Base-by-base conservation (phyloP, 2,113 vertebrate genomes). In the Menidia beryllina region DNA sequence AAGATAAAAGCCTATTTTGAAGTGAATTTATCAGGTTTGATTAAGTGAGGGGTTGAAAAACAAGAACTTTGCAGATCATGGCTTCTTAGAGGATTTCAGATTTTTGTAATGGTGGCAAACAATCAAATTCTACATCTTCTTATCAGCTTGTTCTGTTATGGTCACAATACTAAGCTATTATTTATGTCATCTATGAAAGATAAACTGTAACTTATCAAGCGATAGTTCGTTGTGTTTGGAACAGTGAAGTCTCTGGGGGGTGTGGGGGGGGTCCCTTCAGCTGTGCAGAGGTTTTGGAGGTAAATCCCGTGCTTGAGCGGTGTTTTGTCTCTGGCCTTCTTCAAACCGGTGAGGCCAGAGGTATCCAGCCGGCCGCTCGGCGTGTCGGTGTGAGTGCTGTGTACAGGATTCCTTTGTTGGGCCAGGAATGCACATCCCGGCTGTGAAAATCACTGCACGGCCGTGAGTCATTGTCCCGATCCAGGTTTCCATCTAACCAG, bases 371-470 rank as follows among this genome's bases (percentile, higher is more conserved):
- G 1, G 34, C 38, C 56, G 67, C 19, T 83, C 61, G 43, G 59
- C 47, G 53, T 69, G 12, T 80, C 49, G 59, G 77, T 75, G 86
- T 86, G 83, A 67, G 77, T 74, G 82, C 75, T 84, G 78, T 67
- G 83, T 77, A 72, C 75, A 75, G 86, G 81, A 86, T 89, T 90
- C 83, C 77, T 88, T 88, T 91, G 89, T 89, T 36, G 69, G 75
- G 58, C 51, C 81, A 84, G 90, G 89, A 91, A 92, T 90, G 87
- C 87, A 84, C 88, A 72, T 84, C 76, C 73, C 74, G 74, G 25
- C 86, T 91, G 89, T 82, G 87, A 91, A 89, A 92, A 85, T 74
- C 82, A 82, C 86, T 10, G 69, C 85, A 60, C 70, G 83, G 80
- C 58, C 79, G 76, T 90, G 88, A 88, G 65, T 91, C 86, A 84